Base-by-base conservation (phyloP, 2,113 vertebrate genomes). In the Megaceryle maxima region DNA sequence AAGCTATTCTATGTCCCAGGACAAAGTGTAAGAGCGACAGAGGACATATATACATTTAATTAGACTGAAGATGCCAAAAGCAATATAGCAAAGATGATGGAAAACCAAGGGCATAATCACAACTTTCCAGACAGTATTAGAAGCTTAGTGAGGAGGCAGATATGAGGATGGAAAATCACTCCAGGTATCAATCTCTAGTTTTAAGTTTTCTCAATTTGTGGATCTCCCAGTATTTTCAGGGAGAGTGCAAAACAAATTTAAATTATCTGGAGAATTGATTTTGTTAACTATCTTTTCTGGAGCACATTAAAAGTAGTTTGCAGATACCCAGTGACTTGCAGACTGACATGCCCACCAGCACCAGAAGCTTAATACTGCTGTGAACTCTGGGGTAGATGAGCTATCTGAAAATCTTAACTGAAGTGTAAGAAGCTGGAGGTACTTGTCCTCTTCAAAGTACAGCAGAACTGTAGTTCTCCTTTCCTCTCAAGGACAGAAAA, bases 401-500 rank as follows among this genome's bases (percentile, higher is more conserved):
- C 26, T 10, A 1, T 16, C 29, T 26, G 33, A 33, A 43, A 69
- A 24, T 1, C 0, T 21, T 46, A 72, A 11, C 28, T 43, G 37
- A 78, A 48, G 72, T 15, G 31, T 19, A 44, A 31, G 59, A 53
- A 73, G 22, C 13, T 67, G 50, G 59, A 51, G 17, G 29, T n/a
- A 26, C 33, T 25, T 53, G 41, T 26, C 41, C 25, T 80, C 48
- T 62, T 51, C 39, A 15, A 44, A 85, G 37, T 11, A 33, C 37
- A 67, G 46, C 72, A 67, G 79, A 86, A 29, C 20, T 64, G 15
- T 39, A 33, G 41, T 41, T 70, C 18, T 96, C 16, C 43, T 86
- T 88, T 86, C 43, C 41, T 28, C 18, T 86, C 79, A 81, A 95
- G 95, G 92, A 72, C n/a, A 83, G 68, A 83, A 83, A 78, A 51